phyloP scores from a whole-genome alignment of 1,140 invertebrate genomes.

The Zelostemma sp. region DNA sequence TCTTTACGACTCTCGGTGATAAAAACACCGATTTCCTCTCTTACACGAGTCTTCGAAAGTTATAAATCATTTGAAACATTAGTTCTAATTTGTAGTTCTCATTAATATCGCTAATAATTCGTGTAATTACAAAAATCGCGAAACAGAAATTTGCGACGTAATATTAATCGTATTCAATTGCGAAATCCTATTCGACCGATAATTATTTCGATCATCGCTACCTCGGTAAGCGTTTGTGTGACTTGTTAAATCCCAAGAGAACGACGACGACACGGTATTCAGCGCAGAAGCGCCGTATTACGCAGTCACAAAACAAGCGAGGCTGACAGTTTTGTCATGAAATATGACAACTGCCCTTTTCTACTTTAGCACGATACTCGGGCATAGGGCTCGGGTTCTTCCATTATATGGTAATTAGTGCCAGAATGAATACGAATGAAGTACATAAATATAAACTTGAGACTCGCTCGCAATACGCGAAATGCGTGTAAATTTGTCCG shows the following conservation, averaged over 20 bases:
- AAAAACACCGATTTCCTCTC: no score
- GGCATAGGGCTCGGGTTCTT: conserved; percentile 4
- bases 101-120: no score
- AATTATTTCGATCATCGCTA: conserved; percentile 11
- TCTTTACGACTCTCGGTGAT: no score
- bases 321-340: conserved; percentile 16
- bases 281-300: conserved; percentile 12
- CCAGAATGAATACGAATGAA: conserved; percentile 52
- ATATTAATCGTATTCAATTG: conserved; percentile 13
- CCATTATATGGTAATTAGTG: conserved; percentile 52
- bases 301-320: conserved; percentile 10
- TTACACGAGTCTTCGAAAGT: no score
- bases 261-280: conserved; percentile 4
- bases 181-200: conserved; percentile 10
- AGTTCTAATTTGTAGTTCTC: no score
- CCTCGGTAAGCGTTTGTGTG: conserved; percentile 5
- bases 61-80: no score
- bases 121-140: no score
- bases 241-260: conserved; percentile 12
- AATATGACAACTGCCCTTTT: conserved; percentile 38
- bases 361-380: conserved; percentile 7
- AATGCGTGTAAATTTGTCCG: conserved; percentile 1
- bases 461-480: conserved; percentile 11
- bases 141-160: neutral
- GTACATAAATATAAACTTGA: conserved; percentile 28